Conservation (phyloP, 2,888 invertebrate genomes). For the Baronia brevicornis region DNA sequence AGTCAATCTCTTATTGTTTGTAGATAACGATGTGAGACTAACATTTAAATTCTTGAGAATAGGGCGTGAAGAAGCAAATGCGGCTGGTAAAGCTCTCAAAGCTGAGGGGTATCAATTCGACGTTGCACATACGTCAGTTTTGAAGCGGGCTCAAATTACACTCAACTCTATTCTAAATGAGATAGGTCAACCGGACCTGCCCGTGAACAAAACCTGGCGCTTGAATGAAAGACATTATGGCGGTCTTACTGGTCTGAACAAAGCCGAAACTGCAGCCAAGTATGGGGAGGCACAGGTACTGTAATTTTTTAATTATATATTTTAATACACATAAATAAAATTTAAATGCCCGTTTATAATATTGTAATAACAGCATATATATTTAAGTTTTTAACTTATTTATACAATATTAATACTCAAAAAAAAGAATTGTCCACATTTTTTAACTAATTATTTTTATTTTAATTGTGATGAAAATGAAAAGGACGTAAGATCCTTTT, state of each 20-base stretch:
- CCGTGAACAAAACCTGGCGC: constrained; percentile 85
- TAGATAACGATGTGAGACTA: constrained; percentile 1
- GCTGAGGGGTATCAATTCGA: constrained; percentile 83
- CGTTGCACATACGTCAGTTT: constrained; percentile 85
- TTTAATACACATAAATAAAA: no score
- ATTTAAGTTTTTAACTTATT: no score
- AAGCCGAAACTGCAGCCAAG: constrained; percentile 88
- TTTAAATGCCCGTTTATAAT: no score
- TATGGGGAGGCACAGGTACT: constrained; percentile 88
- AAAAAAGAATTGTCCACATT: neutral
- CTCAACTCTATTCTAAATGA: constrained; percentile 80
- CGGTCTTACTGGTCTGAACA: constrained; percentile 88
- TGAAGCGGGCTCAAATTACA: constrained; percentile 86
- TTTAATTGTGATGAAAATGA: no score
- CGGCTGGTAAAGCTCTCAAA: constrained; percentile 84
- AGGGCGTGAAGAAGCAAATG: constrained; percentile 81
- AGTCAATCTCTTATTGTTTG: neutral
- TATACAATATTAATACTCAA: constrained; percentile 3
- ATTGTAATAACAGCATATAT: no score
- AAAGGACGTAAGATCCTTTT: no score
- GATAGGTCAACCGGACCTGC: constrained; percentile 79
- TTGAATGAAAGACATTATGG: constrained; percentile 93
- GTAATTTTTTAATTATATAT: no score
- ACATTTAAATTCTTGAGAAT: constrained; percentile 5
- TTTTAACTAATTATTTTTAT: no score